These are phyloP conservation scores for Thereva unica DNA, from an alignment of 2,888 invertebrate species.

Conservation along the genomic window DNA sequence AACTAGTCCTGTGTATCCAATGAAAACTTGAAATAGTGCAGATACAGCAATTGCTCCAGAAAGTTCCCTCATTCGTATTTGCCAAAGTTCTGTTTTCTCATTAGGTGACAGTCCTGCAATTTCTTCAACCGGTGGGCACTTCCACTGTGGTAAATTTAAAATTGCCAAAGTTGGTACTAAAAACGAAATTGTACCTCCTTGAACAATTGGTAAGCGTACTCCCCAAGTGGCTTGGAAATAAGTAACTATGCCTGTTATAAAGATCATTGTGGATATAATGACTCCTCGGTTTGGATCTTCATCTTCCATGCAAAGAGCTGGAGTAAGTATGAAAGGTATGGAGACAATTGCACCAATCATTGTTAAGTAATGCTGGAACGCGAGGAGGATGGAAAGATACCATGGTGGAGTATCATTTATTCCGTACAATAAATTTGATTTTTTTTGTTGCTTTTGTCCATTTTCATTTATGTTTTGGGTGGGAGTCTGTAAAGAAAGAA, in stretches of 20 bases:
- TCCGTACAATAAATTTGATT: constrained; percentile 63
- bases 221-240: constrained; percentile 75
- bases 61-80: constrained; percentile 75
- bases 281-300: constrained; percentile 74
- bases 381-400: constrained; percentile 82
- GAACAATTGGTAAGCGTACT: constrained; percentile 74
- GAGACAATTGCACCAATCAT: constrained; percentile 86
- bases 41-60: constrained; percentile 83
- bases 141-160: constrained; percentile 71
- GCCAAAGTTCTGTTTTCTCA: constrained; percentile 69
- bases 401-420: constrained; percentile 83
- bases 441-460: neutral
- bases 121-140: constrained; percentile 65
- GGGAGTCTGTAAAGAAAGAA: constrained; percentile 1
- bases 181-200: constrained; percentile 80
- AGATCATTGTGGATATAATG: constrained; percentile 81
- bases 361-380: constrained; percentile 81
- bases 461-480: neutral
- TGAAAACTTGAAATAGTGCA: constrained; percentile 73
- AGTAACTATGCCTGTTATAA: constrained; percentile 78
- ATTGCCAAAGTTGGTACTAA: constrained; percentile 78
- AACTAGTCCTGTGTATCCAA: constrained; percentile 74
- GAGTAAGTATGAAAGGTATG: constrained; percentile 80
- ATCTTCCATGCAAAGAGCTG: constrained; percentile 76
- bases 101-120: constrained; percentile 62